Base-by-base conservation (phyloP, 2,113 vertebrate genomes). In the Embiotoca jacksoni region DNA sequence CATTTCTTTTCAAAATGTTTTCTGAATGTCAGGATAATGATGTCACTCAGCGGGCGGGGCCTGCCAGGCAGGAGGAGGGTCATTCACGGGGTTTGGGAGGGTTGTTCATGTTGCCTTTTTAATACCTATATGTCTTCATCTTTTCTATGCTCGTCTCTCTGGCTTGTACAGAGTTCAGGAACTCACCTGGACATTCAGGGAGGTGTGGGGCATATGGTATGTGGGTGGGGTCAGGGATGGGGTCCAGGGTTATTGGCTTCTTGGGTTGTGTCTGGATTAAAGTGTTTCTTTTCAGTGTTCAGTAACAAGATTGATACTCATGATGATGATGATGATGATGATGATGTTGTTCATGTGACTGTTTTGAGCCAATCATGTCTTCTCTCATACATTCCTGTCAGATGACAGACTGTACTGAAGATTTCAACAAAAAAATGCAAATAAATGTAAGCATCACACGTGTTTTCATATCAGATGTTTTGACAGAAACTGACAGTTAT, bases 331-430 rank as follows among this genome's bases (percentile, higher is more conserved):
- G 23, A 63, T 72, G 81, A 80, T 78, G 62, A 88, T 89, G 82
- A 92, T 94, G 23, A 23, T 89, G 82, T 92, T 94, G 94, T 96
- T 96, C 94, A 96, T 96, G 95, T 97, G 96, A 97, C 95, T 95
- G 94, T 97, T 91, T 97, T 98, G 97, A 98, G 97, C 97, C 97
- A 96, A 96, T 97, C 94, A 64, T 96, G 95, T 97, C 93, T 95
- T 97, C 94, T 96, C 94, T 94, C 93, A 97, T 97, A 96, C 97
- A 99, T 98, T 99, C 97, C 97, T 97, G 96, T 97, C 96, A 94
- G 88, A 89, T 78, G 96, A 95, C 96, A 96, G 97, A 97, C 80
- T 97, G 95, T 89, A 96, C 92, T 95, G 96, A 97, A 96, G 95
- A 97, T 96, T 94, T 93, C 72, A 92, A 92, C 73, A 87, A 83